Conservation (phyloP, 1,140 invertebrate genomes). For the Chironomus tepperi region DNA sequence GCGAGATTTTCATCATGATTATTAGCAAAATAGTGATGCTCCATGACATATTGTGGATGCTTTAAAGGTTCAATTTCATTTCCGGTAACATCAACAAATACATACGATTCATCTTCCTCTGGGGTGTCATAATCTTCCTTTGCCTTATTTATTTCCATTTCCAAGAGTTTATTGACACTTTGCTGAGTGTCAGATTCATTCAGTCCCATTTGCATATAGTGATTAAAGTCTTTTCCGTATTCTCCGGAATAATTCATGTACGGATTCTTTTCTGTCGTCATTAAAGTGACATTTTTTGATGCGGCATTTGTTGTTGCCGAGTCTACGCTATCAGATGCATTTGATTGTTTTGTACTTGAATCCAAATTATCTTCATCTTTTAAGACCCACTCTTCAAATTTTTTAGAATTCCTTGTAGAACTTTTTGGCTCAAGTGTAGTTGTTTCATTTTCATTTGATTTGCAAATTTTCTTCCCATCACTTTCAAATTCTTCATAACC, state of each 20-base stretch:
- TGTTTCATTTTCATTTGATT: background rate
- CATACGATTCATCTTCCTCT: background rate
- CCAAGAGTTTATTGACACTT: background rate
- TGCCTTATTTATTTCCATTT: background rate
- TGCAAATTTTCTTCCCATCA: background rate
- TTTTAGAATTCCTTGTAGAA: too few relatives aligned
- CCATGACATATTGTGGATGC: conserved; percentile 8
- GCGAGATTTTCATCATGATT: background rate
- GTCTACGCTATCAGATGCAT: background rate
- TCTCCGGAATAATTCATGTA: background rate
- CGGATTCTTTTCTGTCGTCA: background rate
- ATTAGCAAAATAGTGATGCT: background rate
- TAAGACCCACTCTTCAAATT: too few relatives aligned
- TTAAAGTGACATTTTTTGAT: background rate
- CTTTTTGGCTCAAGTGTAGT: background rate
- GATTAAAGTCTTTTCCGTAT: conserved; percentile 15
- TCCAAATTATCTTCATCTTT: background rate
- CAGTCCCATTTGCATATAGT: background rate
- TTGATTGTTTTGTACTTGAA: background rate
- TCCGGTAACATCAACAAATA: background rate
- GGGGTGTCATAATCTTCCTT: background rate
- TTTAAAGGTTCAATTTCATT: background rate
- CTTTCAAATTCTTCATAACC: conserved; percentile 18
- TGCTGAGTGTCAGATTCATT: background rate
- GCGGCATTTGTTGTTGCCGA: background rate